Base-by-base conservation (phyloP, 2,113 vertebrate genomes). In the Thomomys bottae region DNA sequence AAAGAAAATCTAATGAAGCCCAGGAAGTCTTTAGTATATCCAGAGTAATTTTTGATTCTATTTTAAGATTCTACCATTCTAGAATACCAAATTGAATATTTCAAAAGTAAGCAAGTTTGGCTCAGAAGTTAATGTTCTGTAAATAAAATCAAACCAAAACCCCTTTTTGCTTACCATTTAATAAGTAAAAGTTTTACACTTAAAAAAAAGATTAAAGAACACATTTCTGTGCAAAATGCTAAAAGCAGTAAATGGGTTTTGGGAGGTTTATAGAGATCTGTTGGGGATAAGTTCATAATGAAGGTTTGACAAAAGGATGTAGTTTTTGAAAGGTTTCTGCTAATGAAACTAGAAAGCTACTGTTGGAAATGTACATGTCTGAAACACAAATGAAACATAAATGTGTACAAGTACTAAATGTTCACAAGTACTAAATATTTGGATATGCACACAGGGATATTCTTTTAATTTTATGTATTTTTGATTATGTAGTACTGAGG, bases 41-140 rank as follows among this genome's bases (percentile, higher is more conserved):
- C 54, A 70, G n/a, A 91, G 38, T 81, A 83, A 64, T 83, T 87
- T 88, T 81, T 85, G 90, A 61, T n/a, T 90, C 32, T 79, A 68
- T 81, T 5, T 66, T 82, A 87, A 90, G 2, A 28, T 72, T 75
- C 63, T 84, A 4, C 28, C 23, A 64, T 78, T 84, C 18, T 82
- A 57, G 28, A 76, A 87, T 32, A 71, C 6, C 38, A 85, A 26
- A 45, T 92, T 85, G 15, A 17, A 0, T 91, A 63, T 78, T 87
- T 95, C 24, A 78, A 36, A 91, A 71, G 28, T 92, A 63, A 90
- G 59, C 28, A 81, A 40, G 81, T 8, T 84, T 87, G 57, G 8
- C 42, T 86, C 6, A 24, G 6, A 81, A 68, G 78, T 49, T 28
- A 87, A 75, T 89, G 12, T 21, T 82, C 18, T 95, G 3, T 95